phyloP scores from a whole-genome alignment of 2,113 vertebrate genomes.

The Percina caprodes region DNA sequence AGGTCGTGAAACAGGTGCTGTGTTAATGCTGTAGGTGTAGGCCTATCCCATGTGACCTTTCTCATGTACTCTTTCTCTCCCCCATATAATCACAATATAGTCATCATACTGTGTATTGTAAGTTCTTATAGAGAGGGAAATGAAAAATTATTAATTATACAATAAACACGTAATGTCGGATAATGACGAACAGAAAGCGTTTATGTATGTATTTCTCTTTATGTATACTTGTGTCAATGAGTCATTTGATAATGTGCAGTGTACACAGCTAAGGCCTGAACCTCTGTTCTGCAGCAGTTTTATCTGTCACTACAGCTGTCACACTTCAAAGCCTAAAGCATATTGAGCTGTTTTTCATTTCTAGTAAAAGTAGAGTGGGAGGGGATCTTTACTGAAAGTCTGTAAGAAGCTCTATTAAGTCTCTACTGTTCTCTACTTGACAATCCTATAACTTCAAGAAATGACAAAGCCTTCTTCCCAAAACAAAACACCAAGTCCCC shows the following conservation, averaged over 20 bases:
- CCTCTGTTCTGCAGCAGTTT: conserved; percentile 55
- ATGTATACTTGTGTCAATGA: conserved; percentile 51
- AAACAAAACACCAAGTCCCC: conserved; percentile 51
- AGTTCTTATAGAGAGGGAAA: not conserved
- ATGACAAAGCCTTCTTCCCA: conserved; percentile 63
- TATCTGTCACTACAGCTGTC: conserved; percentile 65
- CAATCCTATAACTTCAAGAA: conserved; percentile 62
- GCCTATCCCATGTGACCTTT: conserved; percentile 11
- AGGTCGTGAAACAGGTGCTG: conserved; percentile 82
- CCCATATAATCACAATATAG: conserved; percentile 30
- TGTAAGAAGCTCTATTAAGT: conserved; percentile 66
- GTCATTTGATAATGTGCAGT: conserved; percentile 54
- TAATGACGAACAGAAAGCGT: conserved; percentile 34
- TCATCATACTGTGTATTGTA: not conserved
- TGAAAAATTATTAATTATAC: conserved; percentile 3
- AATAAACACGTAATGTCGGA: not conserved
- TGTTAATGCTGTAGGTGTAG: conserved; percentile 47
- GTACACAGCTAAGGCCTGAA: conserved; percentile 48
- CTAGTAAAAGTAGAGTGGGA: conserved; percentile 58
- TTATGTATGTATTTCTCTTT: conserved; percentile 13
- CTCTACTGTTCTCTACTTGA: conserved; percentile 64
- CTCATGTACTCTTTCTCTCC: conserved; percentile 2
- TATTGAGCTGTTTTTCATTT: conserved; percentile 70
- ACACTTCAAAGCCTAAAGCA: conserved; percentile 69
- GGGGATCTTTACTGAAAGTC: conserved; percentile 68